Percentiles rank a stretch among this genome's conserved stretches.
Evolutionary conservation across 2,888 invertebrate genomes (phyloP).

Genomic region (Caradrina kadenii): DNA sequence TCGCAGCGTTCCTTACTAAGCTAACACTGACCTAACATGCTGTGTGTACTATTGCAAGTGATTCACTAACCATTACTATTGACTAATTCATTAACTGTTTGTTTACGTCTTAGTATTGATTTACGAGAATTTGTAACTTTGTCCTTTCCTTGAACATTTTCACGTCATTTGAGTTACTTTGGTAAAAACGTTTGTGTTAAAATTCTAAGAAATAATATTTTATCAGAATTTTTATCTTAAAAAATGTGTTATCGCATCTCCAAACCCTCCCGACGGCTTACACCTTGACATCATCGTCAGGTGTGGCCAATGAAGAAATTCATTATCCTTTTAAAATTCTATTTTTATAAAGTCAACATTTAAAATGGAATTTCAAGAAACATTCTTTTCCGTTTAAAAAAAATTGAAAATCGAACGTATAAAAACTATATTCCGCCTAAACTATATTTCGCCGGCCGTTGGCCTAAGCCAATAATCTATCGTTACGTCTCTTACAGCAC

Average conservation of each 20-base stretch:
- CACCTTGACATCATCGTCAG: not conserved
- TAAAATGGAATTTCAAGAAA: too few species aligned
- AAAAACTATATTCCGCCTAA: not conserved
- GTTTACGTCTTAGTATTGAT: constrained; percentile 34
- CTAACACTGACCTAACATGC: constrained; percentile 17
- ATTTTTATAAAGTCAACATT: too few species aligned
- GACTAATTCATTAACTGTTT: constrained; percentile 13
- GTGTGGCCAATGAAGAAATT: not conserved
- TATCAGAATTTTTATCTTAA: constrained; percentile 16
- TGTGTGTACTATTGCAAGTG: constrained; percentile 11
- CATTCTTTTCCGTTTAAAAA: not conserved
- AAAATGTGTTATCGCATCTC: constrained; percentile 7
- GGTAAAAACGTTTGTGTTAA: not conserved
- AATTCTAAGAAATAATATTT: not conserved
- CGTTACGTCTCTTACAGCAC: constrained; percentile 90
- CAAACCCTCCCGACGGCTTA: constrained; percentile 16
- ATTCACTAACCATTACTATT: constrained; percentile 35
- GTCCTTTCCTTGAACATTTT: not conserved
- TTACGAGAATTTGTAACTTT: constrained; percentile 6
- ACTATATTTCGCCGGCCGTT: too few species aligned
- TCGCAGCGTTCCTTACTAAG: constrained; percentile 25
- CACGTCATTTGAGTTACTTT: not conserved
- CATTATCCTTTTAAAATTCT: not conserved
- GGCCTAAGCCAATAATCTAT: not conserved
- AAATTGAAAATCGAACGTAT: not conserved